Base-by-base conservation (phyloP, 2,113 vertebrate genomes). In the Rhabdornis inornatus region DNA sequence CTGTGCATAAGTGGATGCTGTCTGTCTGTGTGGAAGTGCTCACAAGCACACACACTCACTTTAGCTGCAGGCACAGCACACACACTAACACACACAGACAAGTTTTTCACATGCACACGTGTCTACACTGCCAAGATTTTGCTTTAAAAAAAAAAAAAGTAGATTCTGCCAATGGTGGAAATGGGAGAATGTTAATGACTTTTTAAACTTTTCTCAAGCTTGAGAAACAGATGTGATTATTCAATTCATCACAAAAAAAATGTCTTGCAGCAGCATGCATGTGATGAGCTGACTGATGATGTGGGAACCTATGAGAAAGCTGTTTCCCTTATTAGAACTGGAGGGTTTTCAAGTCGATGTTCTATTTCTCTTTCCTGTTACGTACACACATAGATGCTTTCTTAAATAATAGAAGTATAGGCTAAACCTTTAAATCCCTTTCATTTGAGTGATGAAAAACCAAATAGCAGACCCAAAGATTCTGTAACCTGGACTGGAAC, bases 291-390 rank as follows among this genome's bases (percentile, higher is more conserved):
- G 97, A 98, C 96, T 94, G 96, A 98, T 96, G 97, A 97, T 97
- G 97, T 98, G 98, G 97, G 98, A 98, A 98, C 97, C 95, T 97
- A 95, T 91, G 94, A 98, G 96, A 97, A 98, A 98, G 96, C 96
- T 90, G 74, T 97, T 98, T 98, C 98, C 97, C 97, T 98, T 97
- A 97, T 96, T 94, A 96, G 96, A 97, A 97, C 92, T 97, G 94
- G 97, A 98, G 97, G 81, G 82, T 74, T 95, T 94, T 97, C 94
- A 96, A 97, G 95, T 56, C 7, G 0, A 92, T 74, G 88, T 95
- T 90, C 89, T 87, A 63, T 90, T 96, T 93, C 90, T 94, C 90
- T 72, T 95, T 83, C 90, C 80, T 25, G 19, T 95, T 92, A 92
- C 70, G 45, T 89, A 97, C 94, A 91, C 83, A 92, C 89, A 96